phyloP scores from a whole-genome alignment of 2,888 invertebrate genomes.

The Melinaea marsaeus region DNA sequence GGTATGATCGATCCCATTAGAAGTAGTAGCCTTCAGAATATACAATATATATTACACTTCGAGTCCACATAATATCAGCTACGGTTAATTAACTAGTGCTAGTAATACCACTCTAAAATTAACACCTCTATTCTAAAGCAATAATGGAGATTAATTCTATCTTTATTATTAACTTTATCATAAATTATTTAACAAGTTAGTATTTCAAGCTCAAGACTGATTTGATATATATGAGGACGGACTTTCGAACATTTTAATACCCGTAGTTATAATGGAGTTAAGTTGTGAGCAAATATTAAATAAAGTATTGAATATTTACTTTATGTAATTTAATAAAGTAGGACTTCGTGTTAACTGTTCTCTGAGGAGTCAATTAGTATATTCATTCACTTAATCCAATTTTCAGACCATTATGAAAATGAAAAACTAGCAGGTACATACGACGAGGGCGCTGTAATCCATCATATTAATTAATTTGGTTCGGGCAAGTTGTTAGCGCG shows the following conservation, averaged over 20 bases:
- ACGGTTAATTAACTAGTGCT: no score
- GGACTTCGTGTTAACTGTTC: conserved; percentile 24
- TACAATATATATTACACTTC: no score
- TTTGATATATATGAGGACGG: background rate
- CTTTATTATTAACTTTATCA: no score
- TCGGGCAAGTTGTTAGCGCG: conserved; percentile 26
- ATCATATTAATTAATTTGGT: conserved; percentile 35
- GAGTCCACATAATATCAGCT: no score
- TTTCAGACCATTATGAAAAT: conserved; percentile 35
- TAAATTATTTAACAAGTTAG: no score
- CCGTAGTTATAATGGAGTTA: background rate
- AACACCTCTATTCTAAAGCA: no score
- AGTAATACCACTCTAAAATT: no score
- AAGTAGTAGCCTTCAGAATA: no score
- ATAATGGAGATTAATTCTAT: no score
- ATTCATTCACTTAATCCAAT: conserved; percentile 34
- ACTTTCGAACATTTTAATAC: background rate
- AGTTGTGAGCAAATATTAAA: conserved; percentile 1
- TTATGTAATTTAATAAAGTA: conserved; percentile 19
- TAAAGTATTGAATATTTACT: conserved; percentile 2
- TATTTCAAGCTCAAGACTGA: no score
- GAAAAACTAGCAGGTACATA: conserved; percentile 31
- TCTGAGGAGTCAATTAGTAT: conserved; percentile 13
- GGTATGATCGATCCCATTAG: no score
- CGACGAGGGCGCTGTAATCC: conserved; percentile 29